These are phyloP conservation scores for Celastrina argiolus DNA, from an alignment of 2,888 invertebrate genomes.

Conservation along the genomic window DNA sequence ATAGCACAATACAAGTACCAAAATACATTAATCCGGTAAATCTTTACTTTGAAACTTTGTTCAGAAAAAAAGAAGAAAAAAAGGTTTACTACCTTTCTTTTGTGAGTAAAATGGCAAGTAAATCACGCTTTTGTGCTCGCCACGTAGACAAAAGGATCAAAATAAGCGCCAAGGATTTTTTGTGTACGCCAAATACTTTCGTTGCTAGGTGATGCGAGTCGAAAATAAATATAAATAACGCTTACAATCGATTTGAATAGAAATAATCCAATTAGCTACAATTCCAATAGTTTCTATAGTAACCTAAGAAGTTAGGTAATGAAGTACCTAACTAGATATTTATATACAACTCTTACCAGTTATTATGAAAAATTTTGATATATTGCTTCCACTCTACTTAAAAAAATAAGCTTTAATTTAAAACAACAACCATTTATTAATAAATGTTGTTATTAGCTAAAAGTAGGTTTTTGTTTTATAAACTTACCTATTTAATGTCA, in stretches of 20 bases:
- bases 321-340: too few relatives aligned
- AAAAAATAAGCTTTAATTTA: too few relatives aligned
- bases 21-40: slow-evolving; percentile 26
- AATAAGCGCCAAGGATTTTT: slow-evolving; percentile 41
- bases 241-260: not conserved
- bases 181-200: slow-evolving; percentile 33
- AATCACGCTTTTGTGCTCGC: slow-evolving; percentile 29
- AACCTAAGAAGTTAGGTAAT: too few relatives aligned
- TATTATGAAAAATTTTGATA: too few relatives aligned
- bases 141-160: slow-evolving; percentile 43
- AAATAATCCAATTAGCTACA: slow-evolving; percentile 14
- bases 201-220: slow-evolving; percentile 20
- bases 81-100: slow-evolving; percentile 28
- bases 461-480: too few relatives aligned
- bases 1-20: slow-evolving; percentile 25
- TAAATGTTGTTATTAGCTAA: too few relatives aligned
- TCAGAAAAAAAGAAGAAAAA: slow-evolving; percentile 20
- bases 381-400: too few relatives aligned
- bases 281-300: not conserved
- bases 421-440: too few relatives aligned
- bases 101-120: slow-evolving; percentile 30
- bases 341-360: too few relatives aligned
- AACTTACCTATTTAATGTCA: too few relatives aligned
- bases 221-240: slow-evolving; percentile 22
- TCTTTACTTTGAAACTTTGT: slow-evolving; percentile 21